A percentile compares a stretch with the other conserved stretches of the same genome.
phyloP scores from a whole-genome alignment of 2,113 vertebrate species.

The Lucifuga dentata region DNA sequence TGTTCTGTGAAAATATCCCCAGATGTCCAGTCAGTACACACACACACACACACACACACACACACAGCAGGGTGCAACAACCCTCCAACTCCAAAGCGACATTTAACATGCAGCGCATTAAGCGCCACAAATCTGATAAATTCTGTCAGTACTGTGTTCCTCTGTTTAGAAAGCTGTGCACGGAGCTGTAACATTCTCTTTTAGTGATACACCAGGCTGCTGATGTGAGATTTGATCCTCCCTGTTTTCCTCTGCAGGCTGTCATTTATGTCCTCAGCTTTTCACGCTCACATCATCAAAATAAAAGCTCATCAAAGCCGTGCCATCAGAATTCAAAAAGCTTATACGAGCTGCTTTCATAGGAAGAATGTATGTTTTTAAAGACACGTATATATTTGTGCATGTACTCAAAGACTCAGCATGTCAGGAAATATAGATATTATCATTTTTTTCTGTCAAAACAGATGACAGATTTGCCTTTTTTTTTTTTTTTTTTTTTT shows the following conservation, averaged over 20 bases:
- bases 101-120: conserved; percentile 27
- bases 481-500: too few species aligned
- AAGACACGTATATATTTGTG: not conserved
- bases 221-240: conserved; percentile 62
- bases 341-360: conserved; percentile 7
- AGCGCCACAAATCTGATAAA: conserved; percentile 37
- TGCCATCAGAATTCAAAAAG: conserved; percentile 36
- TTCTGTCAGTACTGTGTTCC: conserved; percentile 43
- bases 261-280: conserved; percentile 65
- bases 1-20: not conserved
- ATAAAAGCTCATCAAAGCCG: conserved; percentile 52
- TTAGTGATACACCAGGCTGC: conserved; percentile 21
- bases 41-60: conserved; percentile 29
- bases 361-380: conserved; percentile 9
- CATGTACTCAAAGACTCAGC: not conserved
- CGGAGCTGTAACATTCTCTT: conserved; percentile 54
- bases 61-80: conserved; percentile 4
- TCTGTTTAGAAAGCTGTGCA: conserved; percentile 54
- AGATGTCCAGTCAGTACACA: conserved; percentile 31
- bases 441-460: too few species aligned
- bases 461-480: too few species aligned
- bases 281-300: conserved; percentile 49
- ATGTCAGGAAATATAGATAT: too few species aligned
- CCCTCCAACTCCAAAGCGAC: conserved; percentile 29
- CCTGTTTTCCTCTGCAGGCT: conserved; percentile 49